Evolutionary conservation across 2,888 invertebrate genomes (phyloP), one percentile per base, ranked within the genome.

Genomic region (Caenorhabditis plicata): DNA sequence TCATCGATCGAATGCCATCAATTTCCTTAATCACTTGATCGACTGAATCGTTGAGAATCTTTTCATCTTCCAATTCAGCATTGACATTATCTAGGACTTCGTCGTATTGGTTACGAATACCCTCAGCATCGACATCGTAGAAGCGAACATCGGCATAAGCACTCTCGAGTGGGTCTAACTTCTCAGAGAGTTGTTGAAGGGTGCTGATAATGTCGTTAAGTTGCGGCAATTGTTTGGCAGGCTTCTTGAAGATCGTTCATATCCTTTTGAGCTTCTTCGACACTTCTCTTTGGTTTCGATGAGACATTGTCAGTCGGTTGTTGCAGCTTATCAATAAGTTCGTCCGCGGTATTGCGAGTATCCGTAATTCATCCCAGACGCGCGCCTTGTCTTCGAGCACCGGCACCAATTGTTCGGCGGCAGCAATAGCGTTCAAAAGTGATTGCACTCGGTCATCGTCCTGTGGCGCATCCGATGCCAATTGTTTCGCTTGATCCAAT

Each of bases 81-180:
- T 39, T 44, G 31, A 70, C 23, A 15, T 60, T 64, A 31, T 44
- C 50, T 25, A 71, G 50, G 15, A 57, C 46, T 25, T 68, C 65
- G 27, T 69, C 69, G 46, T 56, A 67, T 22, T 70, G 65, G 22
- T 62, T 50, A 29, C 63, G 53, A 32, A 56, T 54, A 36, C 74
- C 64, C 39, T 73, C 69, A 26, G 63, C 43, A 26, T 74, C 73
- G n/a, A 64, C 67, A 36, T 74, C 71, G 38, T 66, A 47, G 56
- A 72, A 71, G 29, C 71, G 66, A 29, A 72, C 70, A 38, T 69
- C 69, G n/a, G 68, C 57, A 48, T 69, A 62, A 5, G 68, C 68
- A 40, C 47, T 65, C 31, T 64, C 74, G 29, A 71, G 58, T 35
- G 73, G 73, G 36, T 71, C 45, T n/a, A 71, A 51, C 40, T 55